Evolutionary conservation across 1,140 invertebrate genomes (phyloP).

Genomic region (Glossosoma conforme): DNA sequence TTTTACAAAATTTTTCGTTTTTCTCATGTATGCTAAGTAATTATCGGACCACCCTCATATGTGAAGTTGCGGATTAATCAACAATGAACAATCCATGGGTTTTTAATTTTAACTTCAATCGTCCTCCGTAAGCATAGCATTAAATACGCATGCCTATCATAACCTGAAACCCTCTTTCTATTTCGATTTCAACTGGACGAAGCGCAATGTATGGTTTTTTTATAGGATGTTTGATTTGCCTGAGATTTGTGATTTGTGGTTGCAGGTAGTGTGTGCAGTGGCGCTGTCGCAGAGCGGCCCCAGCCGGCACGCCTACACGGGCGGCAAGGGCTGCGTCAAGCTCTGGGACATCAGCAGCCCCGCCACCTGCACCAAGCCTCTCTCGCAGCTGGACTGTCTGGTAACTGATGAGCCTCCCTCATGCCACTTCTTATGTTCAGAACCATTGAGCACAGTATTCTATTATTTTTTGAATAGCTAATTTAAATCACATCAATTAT

Average conservation of each 20-base stretch:
- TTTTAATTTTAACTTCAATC: no score
- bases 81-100: no score
- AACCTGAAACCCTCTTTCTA: no score
- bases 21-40: no score
- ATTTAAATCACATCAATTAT: neutral
- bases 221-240: neutral
- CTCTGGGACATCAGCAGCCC: conserved; percentile 86
- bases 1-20: no score
- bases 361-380: conserved; percentile 71
- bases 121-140: no score
- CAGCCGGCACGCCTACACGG: conserved; percentile 95
- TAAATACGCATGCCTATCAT: no score
- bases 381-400: conserved; percentile 90
- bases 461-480: neutral
- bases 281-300: conserved; percentile 77
- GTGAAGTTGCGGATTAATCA: no score
- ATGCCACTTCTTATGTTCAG: neutral
- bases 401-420: conserved; percentile 66
- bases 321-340: conserved; percentile 97
- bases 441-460: neutral
- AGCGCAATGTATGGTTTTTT: no score
- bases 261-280: conserved; percentile 71
- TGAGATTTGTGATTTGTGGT: neutral
- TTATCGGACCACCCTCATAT: no score
- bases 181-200: no score